phyloP scores from a whole-genome alignment of 2,113 vertebrate genomes.

The Corythaeola cristata region DNA sequence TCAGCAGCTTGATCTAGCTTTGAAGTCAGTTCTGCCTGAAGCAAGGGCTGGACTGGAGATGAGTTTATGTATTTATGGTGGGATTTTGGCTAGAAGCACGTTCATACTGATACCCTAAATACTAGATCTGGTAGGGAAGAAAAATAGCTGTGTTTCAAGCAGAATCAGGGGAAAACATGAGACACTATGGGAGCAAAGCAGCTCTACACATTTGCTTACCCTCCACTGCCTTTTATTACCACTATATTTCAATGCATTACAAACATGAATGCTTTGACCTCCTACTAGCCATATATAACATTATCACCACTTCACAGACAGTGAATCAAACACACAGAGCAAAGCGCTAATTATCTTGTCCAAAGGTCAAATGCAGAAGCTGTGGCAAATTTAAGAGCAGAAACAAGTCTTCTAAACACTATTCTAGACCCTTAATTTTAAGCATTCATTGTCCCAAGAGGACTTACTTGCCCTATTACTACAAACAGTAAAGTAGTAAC shows the following conservation, averaged over 20 bases:
- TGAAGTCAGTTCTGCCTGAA: background rate
- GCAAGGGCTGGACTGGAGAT: background rate
- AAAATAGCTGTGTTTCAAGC: background rate
- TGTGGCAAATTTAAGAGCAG: background rate
- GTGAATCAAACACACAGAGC: background rate
- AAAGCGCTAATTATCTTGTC: background rate
- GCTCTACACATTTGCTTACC: background rate
- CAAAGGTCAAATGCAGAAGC: background rate
- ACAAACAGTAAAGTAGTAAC: background rate
- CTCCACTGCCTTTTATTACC: background rate
- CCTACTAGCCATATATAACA: background rate
- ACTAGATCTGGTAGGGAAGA: background rate
- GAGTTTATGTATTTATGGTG: background rate
- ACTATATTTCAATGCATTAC: background rate
- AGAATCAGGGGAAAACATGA: background rate
- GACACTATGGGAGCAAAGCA: background rate
- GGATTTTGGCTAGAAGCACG: background rate
- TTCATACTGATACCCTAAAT: background rate
- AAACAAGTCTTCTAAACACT: background rate
- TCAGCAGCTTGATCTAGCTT: background rate
- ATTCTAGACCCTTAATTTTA: background rate
- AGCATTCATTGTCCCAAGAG: background rate
- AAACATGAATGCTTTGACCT: background rate
- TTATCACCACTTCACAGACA: background rate
- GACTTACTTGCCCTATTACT: background rate